Evolutionary conservation across 1,140 invertebrate genomes (phyloP).

Genomic region (Galendromus occidentalis): DNA sequence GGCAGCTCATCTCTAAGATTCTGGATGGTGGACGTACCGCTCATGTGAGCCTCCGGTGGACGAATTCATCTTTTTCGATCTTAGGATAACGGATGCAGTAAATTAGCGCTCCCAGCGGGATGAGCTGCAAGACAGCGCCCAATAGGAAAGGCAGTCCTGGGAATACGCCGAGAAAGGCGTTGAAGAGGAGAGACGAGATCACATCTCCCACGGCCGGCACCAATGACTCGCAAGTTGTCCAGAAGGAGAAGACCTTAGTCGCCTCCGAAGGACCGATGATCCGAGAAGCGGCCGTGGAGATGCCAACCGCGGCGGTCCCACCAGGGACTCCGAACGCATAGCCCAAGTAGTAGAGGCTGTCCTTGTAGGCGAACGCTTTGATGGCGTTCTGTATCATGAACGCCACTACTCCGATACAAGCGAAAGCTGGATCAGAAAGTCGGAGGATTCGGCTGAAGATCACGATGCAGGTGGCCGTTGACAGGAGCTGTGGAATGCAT

Average conservation of each 20-base stretch:
- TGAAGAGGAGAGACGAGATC: not conserved
- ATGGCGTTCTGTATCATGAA: conserved; percentile 7
- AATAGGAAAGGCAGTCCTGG: not conserved
- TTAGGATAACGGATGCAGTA: not conserved
- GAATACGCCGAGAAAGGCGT: conserved; percentile 5
- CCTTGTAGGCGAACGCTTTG: not conserved
- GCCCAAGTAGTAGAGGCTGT: not conserved
- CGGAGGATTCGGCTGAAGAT: not conserved
- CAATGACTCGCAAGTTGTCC: conserved; percentile 5
- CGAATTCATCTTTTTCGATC: conserved; percentile 3
- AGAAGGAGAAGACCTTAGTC: conserved; percentile 2
- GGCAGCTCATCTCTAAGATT: too few relatives aligned
- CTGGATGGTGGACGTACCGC: too few relatives aligned
- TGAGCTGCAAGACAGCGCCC: not conserved
- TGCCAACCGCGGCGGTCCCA: not conserved
- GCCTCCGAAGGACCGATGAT: conserved; percentile 5
- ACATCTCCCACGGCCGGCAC: conserved; percentile 1
- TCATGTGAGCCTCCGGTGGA: not conserved
- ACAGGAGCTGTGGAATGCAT: not conserved
- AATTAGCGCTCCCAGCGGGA: not conserved
- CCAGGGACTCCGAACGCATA: conserved; percentile 1
- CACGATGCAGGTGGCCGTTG: conserved; percentile 3
- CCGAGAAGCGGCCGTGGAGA: not conserved
- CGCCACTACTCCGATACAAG: not conserved
- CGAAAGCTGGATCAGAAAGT: not conserved